Conservation (phyloP, 2,888 invertebrate genomes). For the Trypoxylon attenuatum region DNA sequence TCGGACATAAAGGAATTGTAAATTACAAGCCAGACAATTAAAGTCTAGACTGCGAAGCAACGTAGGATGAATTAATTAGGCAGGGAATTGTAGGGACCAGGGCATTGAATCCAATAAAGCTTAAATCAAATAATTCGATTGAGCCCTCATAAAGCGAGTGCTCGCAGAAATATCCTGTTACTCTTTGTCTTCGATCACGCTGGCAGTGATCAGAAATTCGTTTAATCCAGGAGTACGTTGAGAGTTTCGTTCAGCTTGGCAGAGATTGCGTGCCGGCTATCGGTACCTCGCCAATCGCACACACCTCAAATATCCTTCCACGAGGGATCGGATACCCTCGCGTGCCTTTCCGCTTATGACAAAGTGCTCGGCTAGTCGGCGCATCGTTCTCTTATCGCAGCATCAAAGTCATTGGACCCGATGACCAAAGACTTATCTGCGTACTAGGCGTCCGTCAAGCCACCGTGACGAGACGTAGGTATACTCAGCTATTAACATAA, state of each 20-base stretch:
- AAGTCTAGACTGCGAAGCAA: neutral
- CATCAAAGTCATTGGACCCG: slow-evolving; percentile 35
- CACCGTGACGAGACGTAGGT: slow-evolving; percentile 20
- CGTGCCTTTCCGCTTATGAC: too few species aligned
- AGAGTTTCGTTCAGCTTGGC: too few species aligned
- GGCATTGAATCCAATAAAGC: neutral
- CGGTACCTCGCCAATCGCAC: too few species aligned
- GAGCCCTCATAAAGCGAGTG: too few species aligned
- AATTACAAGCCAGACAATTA: neutral
- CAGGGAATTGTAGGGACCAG: neutral
- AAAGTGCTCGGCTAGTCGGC: too few species aligned
- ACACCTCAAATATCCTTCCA: too few species aligned
- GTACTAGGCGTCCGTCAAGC: slow-evolving; percentile 42
- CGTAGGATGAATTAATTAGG: neutral
- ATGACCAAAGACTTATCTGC: slow-evolving; percentile 39
- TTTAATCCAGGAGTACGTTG: too few species aligned
- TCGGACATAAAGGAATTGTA: neutral
- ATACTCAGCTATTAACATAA: slow-evolving; percentile 51
- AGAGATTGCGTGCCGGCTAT: too few species aligned
- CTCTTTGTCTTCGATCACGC: too few species aligned
- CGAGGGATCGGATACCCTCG: too few species aligned
- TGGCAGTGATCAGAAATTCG: too few species aligned
- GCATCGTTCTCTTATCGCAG: slow-evolving; percentile 35
- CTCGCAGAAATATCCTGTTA: too few species aligned
- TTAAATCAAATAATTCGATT: neutral